Conservation (phyloP, 2,888 invertebrate species). For the Eristalinus aeneus region DNA sequence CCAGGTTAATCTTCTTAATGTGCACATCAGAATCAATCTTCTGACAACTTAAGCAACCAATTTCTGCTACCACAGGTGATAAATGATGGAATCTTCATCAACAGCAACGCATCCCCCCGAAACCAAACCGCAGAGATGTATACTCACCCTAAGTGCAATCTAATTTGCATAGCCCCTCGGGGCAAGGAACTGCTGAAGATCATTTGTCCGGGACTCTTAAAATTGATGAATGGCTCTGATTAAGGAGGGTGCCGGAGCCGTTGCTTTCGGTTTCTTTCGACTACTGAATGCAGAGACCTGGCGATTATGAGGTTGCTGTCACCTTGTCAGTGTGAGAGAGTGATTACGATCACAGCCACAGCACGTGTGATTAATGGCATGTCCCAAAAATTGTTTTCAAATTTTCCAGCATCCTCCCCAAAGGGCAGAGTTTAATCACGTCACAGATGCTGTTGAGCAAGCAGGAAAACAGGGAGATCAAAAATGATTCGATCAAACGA, state of each 20-base stretch:
- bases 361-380: conserved; percentile 16
- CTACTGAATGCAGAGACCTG: neutral
- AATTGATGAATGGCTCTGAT: conserved; percentile 47
- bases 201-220: conserved; percentile 17
- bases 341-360: neutral
- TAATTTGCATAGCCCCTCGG: conserved; percentile 34
- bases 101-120: neutral
- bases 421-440: neutral
- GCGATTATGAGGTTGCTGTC: conserved; percentile 37
- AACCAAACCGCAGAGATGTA: conserved; percentile 3
- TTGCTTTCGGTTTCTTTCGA: neutral
- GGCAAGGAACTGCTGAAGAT: conserved; percentile 10
- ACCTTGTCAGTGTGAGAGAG: conserved; percentile 19
- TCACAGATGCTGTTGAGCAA: conserved; percentile 2
- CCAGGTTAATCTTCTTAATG: neutral
- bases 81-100: neutral
- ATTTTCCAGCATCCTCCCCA: neutral
- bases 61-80: neutral
- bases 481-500: conserved; percentile 22
- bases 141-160: conserved; percentile 45
- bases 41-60: neutral
- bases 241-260: conserved; percentile 11
- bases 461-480: neutral
- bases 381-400: neutral
- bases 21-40: neutral